Evolutionary conservation across 2,797 vertebrate species (phyloP), one percentile per base, ranked within the genome.

Genomic region (Falco cherrug): DNA sequence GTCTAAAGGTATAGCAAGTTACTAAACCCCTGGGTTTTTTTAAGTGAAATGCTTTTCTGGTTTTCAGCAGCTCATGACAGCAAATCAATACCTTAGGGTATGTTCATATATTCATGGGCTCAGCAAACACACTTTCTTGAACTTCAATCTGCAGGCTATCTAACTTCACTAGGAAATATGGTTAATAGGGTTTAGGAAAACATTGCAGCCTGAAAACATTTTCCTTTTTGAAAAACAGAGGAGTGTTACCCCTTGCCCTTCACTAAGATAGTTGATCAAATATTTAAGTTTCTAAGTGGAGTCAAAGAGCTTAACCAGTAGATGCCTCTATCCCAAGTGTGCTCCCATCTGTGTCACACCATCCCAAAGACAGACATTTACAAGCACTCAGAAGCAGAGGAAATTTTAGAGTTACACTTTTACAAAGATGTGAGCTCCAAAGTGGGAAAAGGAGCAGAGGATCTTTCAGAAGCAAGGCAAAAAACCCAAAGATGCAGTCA

Each of bases 251-350:
- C 83, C 94, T 95, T 96, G 65, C 76, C 80, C 93, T 95, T 88
- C 2, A 0, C 93, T 90, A 91, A 96, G 95, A 91, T 93, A 94
- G 79, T 86, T 96, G 85, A 95, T 97, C 89, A 96, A 96, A 95
- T 97, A 96, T 96, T 97, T 95, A 95, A 95, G 91, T 90, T 96
- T 96, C 80, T 86, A 69, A 78, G 73, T 25, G 43, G 93, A 83
- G 57, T 90, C 59, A 81, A 50, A 88, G 33, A 88, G 65, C 28
- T 91, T 96, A 91, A 79, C 35, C n/a, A 63, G 87, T 22, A 82
- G 67, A 86, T 61, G 11, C 73, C 80, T 91, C 51, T 69, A 6
- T 45, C 79, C 50, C 47, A 88, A 73, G 13, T 20, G 31, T 50
- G 37, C 5, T 31, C 35, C 78, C 21, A 68, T 63, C 35, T 2